A percentile compares a stretch with the other conserved stretches of the same genome.
phyloP scores from a whole-genome alignment of 2,888 invertebrate species.

The Cephus pulcher region DNA sequence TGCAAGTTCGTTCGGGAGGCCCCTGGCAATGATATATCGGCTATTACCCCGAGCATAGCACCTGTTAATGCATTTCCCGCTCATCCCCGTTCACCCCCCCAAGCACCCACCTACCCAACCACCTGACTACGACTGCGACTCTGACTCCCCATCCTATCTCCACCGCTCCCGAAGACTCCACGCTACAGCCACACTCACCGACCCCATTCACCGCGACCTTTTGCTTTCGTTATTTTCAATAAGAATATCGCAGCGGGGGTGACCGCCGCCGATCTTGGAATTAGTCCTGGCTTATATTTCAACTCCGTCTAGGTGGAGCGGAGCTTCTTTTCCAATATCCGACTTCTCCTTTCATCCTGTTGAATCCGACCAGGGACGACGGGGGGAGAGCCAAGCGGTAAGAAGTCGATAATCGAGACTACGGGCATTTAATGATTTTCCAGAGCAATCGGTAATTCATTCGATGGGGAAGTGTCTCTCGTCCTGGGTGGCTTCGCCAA shows the following conservation, averaged over 20 bases:
- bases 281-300: conserved; percentile 42
- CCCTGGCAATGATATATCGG: conserved; percentile 54
- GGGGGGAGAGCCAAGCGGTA: background rate
- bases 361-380: background rate
- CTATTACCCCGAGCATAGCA: conserved; percentile 54
- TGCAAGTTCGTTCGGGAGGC: conserved; percentile 33
- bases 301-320: conserved; percentile 21
- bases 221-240: conserved; percentile 49
- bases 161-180: conserved; percentile 10
- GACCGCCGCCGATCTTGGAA: conserved; percentile 30
- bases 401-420: background rate
- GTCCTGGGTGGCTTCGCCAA: background rate
- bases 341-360: background rate
- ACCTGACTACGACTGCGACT: conserved; percentile 46
- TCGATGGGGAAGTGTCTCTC: background rate
- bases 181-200: conserved; percentile 26
- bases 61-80: conserved; percentile 59
- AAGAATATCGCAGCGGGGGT: conserved; percentile 49
- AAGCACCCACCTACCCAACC: conserved; percentile 40
- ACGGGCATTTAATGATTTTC: background rate
- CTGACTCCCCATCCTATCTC: conserved; percentile 15
- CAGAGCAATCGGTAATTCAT: background rate
- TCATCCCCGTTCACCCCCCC: conserved; percentile 42
- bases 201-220: conserved; percentile 35
- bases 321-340: conserved; percentile 8